These are phyloP conservation scores for Scaptomyza tumidula DNA, from an alignment of 2,888 invertebrate genomes.

Conservation along the genomic window DNA sequence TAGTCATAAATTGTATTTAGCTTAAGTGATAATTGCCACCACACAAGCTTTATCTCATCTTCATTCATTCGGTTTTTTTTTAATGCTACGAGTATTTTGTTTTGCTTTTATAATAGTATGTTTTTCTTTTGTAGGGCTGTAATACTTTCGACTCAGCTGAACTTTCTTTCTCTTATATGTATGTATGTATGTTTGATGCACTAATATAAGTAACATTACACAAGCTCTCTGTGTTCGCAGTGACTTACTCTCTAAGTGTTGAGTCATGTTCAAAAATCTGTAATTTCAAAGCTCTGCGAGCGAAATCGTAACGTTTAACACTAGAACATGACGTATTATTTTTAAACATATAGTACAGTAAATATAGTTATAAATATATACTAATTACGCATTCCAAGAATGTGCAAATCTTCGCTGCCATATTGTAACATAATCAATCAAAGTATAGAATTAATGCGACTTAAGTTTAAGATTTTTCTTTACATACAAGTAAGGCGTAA, in stretches of 20 bases:
- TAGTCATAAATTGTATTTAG: conserved; percentile 49
- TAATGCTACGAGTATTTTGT: conserved; percentile 72
- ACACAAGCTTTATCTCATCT: conserved; percentile 15
- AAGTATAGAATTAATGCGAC: conserved; percentile 28
- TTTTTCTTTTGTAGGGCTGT: conserved; percentile 41
- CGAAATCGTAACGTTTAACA: conserved; percentile 7
- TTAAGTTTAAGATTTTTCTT: conserved; percentile 43
- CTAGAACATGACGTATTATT: conserved; percentile 40
- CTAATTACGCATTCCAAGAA: conserved; percentile 47
- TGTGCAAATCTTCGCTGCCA: conserved; percentile 40
- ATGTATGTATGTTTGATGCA: conserved; percentile 14
- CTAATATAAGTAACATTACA: conserved; percentile 18
- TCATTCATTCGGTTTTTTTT: background rate
- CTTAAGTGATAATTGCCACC: conserved; percentile 42
- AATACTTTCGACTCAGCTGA: conserved; percentile 64
- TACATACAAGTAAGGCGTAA: conserved; percentile 52
- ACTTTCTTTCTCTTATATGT: conserved; percentile 22
- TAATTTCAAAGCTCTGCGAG: conserved; percentile 41
- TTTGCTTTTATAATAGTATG: conserved; percentile 37
- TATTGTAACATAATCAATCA: conserved; percentile 41
- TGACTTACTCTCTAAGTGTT: conserved; percentile 37
- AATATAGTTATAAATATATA: background rate
- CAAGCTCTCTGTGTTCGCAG: conserved; percentile 27
- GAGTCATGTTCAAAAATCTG: conserved; percentile 41
- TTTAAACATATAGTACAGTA: conserved; percentile 25